Evolutionary conservation across 2,888 invertebrate species (phyloP), one percentile per base, ranked within the genome.

Genomic region (Hartigia nigra): DNA sequence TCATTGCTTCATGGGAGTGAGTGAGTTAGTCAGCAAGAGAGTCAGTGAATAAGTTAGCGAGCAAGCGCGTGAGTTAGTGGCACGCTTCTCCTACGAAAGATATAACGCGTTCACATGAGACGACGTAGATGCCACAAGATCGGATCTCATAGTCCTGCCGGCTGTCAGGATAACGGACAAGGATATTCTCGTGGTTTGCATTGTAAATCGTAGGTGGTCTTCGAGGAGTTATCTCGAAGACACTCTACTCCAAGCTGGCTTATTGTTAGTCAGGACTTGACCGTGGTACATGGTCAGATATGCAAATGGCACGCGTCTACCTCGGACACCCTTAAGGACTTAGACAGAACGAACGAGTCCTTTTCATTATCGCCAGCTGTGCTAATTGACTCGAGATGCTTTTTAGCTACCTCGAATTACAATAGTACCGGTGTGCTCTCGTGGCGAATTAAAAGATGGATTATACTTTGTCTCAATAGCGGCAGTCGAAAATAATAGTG

Each of bases 171-270:
- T 55, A 55, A 55, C 55, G 23, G 55, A 55, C 55, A 55, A 55
- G 55, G 55, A 55, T 55, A 55, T 23, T 55, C 55, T 55, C 23
- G 55, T 55, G 55, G 55, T 55, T 69, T 75, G 77, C 79, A 82
- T 82, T 78, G 82, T 82, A 78, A 82, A 79, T 82, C 82, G 82
- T 82, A 80, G 82, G 82, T 82, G 82, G 82, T 82, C 82, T 77
- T 72, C 9, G 55, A 55, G 55, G 55, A 55, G 55, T 55, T 55
- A 55, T 55, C 55, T 23, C 9, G 14, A 55, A 55, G 55, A 55
- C 55, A 55, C 55, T 55, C 55, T 55, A 23, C 9, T 23, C 55
- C 55, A 55, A 23, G 55, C 55, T 55, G 23, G 55, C 55, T 55
- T 23, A 55, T 55, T 55, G 55, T 55, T 55, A 55, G 55, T 55